Conservation (phyloP, 2,113 vertebrate genomes). For the Climacteris rufus region DNA sequence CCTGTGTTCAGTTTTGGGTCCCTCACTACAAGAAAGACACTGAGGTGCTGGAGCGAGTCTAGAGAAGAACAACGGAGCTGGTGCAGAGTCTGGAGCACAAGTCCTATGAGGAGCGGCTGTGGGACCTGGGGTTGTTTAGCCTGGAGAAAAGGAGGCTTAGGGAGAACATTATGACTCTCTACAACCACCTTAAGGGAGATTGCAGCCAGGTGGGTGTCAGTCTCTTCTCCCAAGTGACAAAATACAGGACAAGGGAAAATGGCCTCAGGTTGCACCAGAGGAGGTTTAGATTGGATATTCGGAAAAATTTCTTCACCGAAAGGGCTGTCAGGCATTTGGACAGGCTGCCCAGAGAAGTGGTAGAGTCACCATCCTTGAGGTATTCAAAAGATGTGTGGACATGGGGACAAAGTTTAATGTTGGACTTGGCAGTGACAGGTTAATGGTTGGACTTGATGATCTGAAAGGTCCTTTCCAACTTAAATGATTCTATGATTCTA, state of each 20-base stretch:
- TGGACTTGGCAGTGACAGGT: background rate
- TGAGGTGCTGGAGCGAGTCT: accelerated
- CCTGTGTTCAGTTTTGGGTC: background rate
- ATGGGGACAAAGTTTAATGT: background rate
- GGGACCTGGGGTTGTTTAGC: background rate
- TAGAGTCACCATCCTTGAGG: background rate
- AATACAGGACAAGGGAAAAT: background rate
- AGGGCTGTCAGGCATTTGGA: background rate
- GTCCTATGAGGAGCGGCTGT: accelerated
- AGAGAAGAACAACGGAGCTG: accelerated
- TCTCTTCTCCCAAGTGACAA: background rate
- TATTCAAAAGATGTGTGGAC: background rate
- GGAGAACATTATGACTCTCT: background rate
- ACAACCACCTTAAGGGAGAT: background rate
- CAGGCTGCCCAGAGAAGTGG: background rate
- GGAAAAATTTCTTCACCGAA: background rate
- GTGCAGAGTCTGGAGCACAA: background rate
- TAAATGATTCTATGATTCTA: background rate
- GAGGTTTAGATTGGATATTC: background rate
- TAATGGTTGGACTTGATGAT: background rate
- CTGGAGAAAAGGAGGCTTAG: background rate
- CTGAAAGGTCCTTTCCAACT: background rate
- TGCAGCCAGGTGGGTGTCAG: background rate
- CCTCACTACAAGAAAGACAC: accelerated
- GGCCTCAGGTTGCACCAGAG: background rate